phyloP scores from a whole-genome alignment of 2,113 vertebrate species.

The Microcebus murinus region DNA sequence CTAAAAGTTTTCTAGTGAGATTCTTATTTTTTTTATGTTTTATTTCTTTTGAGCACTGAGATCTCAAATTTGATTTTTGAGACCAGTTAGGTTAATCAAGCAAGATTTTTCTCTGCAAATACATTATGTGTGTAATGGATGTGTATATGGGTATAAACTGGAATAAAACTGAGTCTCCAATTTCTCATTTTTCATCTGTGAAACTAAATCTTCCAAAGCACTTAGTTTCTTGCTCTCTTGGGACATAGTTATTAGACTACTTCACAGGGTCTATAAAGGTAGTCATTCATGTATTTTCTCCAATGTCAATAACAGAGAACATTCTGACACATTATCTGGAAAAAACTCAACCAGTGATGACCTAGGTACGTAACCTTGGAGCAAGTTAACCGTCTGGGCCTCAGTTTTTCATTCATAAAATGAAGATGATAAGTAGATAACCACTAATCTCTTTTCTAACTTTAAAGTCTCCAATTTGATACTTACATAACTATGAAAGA shows the following conservation, averaged over 20 bases:
- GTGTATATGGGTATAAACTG: neutral
- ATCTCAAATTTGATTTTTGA: conserved; percentile 62
- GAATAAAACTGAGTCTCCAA: conserved; percentile 52
- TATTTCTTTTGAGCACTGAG: conserved; percentile 53
- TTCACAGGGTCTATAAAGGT: conserved; percentile 34
- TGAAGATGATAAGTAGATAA: neutral
- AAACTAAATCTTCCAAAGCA: conserved; percentile 42
- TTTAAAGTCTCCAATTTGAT: neutral
- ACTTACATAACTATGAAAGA: neutral
- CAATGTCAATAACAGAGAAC: neutral
- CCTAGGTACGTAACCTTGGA: neutral
- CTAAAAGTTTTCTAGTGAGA: neutral
- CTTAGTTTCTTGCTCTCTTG: conserved; percentile 37
- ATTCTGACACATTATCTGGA: neutral
- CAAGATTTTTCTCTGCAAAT: conserved; percentile 49
- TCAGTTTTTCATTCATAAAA: neutral
- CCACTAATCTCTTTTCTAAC: neutral
- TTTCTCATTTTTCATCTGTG: conserved; percentile 60
- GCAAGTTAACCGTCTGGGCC: neutral
- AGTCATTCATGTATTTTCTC: neutral
- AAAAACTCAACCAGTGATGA: neutral
- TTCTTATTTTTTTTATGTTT: neutral
- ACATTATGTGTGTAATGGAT: neutral
- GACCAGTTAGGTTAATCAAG: conserved; percentile 64
- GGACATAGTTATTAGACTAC: neutral